These are phyloP conservation scores for Drosophila funebris DNA, from an alignment of 1,140 invertebrate genomes.

Conservation along the genomic window DNA sequence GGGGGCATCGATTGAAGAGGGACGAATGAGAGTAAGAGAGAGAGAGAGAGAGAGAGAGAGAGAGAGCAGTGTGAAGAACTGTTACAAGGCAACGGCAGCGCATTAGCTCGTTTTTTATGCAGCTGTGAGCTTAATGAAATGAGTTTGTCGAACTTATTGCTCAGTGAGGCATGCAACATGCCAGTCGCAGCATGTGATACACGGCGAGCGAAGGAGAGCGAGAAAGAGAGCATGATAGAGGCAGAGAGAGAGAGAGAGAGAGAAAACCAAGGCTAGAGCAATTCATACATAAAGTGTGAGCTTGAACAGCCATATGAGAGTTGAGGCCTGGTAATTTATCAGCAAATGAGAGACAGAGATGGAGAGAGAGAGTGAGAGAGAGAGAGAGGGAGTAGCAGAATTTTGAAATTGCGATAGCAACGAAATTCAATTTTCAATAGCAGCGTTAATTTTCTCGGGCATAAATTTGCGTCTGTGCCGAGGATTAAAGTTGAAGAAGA, in stretches of 20 bases:
- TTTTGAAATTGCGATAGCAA: neutral
- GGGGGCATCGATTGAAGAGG: slow-evolving; percentile 1
- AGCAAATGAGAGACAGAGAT: neutral
- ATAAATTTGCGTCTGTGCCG: no score
- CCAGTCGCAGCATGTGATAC: slow-evolving; percentile 37
- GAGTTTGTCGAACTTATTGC: slow-evolving; percentile 81
- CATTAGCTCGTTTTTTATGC: slow-evolving; percentile 76
- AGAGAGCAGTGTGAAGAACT: neutral
- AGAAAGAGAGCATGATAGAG: neutral
- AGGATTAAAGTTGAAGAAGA: no score
- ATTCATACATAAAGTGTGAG: neutral
- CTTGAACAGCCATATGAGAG: neutral
- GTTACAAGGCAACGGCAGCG: slow-evolving; percentile 34
- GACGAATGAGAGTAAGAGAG: neutral
- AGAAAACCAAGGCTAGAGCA: neutral
- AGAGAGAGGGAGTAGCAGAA: neutral
- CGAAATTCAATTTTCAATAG: slow-evolving; percentile 11
- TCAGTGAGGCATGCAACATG: slow-evolving; percentile 76
- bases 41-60: neutral
- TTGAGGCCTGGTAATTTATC: neutral
- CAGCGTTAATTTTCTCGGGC: neutral
- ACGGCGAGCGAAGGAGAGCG: neutral
- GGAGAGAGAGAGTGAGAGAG: neutral
- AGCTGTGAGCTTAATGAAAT: slow-evolving; percentile 76
- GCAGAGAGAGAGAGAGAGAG: neutral